A percentile compares a stretch with the other conserved stretches of the same genome.
phyloP scores from a whole-genome alignment of 2,888 invertebrate species.

The Stictocephala bisonia region DNA sequence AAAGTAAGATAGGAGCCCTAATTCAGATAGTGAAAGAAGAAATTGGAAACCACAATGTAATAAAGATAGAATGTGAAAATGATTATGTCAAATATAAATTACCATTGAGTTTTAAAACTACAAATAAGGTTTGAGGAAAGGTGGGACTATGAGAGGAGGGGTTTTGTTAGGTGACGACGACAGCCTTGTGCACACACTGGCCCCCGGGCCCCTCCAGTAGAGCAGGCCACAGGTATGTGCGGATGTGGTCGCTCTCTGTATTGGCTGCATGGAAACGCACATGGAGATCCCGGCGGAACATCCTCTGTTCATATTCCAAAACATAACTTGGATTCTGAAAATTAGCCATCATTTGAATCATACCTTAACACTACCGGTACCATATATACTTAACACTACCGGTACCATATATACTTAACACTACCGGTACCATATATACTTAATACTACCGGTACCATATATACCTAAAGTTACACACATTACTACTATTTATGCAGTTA shows the following conservation, averaged over 20 bases:
- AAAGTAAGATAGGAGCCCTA: too few relatives aligned
- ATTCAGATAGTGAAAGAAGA: slow-evolving; percentile 27
- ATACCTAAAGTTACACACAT: too few relatives aligned
- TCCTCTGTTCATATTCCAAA: slow-evolving; percentile 68
- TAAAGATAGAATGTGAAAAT: slow-evolving; percentile 16
- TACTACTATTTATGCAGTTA: too few relatives aligned
- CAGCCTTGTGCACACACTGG: slow-evolving; percentile 84
- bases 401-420: too few relatives aligned
- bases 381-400: too few relatives aligned
- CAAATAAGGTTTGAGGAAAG: neutral
- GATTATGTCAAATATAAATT: slow-evolving; percentile 32
- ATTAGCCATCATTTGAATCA: too few relatives aligned
- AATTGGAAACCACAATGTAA: slow-evolving; percentile 16
- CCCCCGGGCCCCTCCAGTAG: slow-evolving; percentile 76
- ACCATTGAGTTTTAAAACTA: slow-evolving; percentile 28
- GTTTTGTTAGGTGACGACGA: slow-evolving; percentile 78
- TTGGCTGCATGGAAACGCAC: slow-evolving; percentile 83
- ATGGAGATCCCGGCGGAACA: slow-evolving; percentile 80
- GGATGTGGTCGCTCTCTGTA: slow-evolving; percentile 78
- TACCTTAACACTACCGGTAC: too few relatives aligned
- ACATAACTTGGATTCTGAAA: slow-evolving; percentile 64
- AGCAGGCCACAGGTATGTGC: slow-evolving; percentile 89
- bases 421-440: too few relatives aligned
- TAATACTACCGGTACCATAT: too few relatives aligned
- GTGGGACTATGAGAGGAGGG: neutral